Base-by-base conservation (phyloP, 37 sponge, comb jelly and placozoan species). In the Crambe crambe region DNA sequence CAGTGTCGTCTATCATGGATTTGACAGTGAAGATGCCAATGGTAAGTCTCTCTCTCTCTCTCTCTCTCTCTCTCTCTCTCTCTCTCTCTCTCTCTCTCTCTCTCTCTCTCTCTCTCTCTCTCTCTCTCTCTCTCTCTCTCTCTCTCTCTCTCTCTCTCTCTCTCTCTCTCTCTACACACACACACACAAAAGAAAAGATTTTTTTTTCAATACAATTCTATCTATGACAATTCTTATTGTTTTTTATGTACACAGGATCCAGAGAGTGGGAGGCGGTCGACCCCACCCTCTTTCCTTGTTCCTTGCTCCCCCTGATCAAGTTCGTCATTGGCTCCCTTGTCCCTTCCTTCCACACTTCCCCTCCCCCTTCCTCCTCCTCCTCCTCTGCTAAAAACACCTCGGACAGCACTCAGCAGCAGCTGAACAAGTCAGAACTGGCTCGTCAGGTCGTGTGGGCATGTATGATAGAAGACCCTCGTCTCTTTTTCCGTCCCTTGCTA, bases 401-500 rank as follows among this genome's bases (percentile, higher is more conserved):
- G 2, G 38, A 40, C 38, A 2, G 23, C 27, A 34, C 56, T 54
- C 57, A 73, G 37, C n/a, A 29, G 56, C 76, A 60, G 51, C 47
- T 36, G 61, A 40, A 15, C 23, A 31, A 25, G 42, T 15, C 6
- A 43, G 51, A 72, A 51, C 76, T 87, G 41, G 91, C 87, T 6
- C 56, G 69, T 29, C 60, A 79, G 32, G 68, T 60, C 2, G 41
- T 93, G 37, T 82, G 82, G 87, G 23, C 23, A 20, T 93, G 94
- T 69, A 80, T 93, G 87, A 64, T 86, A 0, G 95, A 94, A 39
- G 87, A 94, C 41, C 80, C 83, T 18, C 57, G 63, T 5, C 78
- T 89, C 8, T 86, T 94, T 70, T 94, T 94, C 37, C 80, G 68
- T 61, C 89, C 91, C 0, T 63, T 94, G 20, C 73, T 89, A 57